These are phyloP conservation scores for Eristalis arbustorum DNA, from an alignment of 2,888 invertebrate genomes.

Conservation along the genomic window DNA sequence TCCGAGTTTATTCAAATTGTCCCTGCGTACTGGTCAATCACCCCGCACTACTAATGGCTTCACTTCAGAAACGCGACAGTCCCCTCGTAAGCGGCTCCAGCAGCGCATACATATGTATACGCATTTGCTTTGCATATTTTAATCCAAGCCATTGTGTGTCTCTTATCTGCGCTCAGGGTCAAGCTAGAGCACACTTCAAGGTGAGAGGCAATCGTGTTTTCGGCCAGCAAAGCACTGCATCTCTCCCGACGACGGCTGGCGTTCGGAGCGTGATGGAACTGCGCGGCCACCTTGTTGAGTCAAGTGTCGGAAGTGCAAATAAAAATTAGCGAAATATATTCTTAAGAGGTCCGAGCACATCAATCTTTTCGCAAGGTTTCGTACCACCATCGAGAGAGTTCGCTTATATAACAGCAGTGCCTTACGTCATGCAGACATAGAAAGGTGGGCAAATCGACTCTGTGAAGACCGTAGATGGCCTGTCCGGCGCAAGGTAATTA, in stretches of 20 bases:
- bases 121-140: not conserved
- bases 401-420: not conserved
- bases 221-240: not conserved
- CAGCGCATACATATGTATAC: not conserved
- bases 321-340: not conserved
- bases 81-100: not conserved
- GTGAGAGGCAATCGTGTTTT: not conserved
- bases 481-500: not conserved
- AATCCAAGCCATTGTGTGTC: not conserved
- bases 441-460: not conserved
- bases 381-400: not conserved
- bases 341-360: constrained; percentile 3
- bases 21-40: not conserved
- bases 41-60: not conserved
- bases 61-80: not conserved
- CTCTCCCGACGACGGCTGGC: not conserved
- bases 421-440: not conserved
- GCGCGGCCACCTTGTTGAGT: not conserved
- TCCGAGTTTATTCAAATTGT: constrained; percentile 6
- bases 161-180: constrained; percentile 6
- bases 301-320: constrained; percentile 17
- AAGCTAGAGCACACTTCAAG: constrained; percentile 8
- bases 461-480: not conserved
- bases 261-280: not conserved
- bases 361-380: constrained; percentile 20